These are phyloP conservation scores for Dryobota labecula DNA, from an alignment of 2,888 invertebrate species.

Conservation along the genomic window DNA sequence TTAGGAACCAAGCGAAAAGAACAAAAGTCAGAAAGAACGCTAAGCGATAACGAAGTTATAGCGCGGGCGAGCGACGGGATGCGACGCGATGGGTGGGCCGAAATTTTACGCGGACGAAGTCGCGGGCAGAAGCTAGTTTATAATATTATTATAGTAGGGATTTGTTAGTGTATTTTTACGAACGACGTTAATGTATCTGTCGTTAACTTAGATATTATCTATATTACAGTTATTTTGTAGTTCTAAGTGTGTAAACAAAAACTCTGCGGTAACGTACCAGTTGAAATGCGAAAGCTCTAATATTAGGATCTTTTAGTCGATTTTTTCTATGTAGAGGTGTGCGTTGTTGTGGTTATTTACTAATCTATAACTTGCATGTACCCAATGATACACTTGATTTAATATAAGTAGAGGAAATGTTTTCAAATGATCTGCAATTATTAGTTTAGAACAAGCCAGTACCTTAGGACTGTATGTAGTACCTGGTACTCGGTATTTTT, in stretches of 20 bases:
- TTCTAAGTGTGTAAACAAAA: conserved; percentile 10
- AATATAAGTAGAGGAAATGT: conserved; percentile 56
- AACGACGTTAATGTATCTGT: too few species aligned
- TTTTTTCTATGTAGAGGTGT: conserved; percentile 41
- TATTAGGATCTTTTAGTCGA: conserved; percentile 13
- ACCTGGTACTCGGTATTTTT: conserved; percentile 37
- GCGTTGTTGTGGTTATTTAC: conserved; percentile 42
- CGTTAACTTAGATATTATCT: too few species aligned
- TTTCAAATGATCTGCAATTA: conserved; percentile 65
- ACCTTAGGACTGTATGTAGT: conserved; percentile 12
- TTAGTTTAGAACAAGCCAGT: conserved; percentile 54
- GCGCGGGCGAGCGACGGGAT: too few species aligned
- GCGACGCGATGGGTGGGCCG: too few species aligned
- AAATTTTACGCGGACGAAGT: too few species aligned
- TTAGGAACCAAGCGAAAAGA: too few species aligned
- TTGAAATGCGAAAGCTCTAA: conserved; percentile 54
- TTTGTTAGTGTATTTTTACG: too few species aligned
- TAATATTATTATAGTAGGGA: too few species aligned
- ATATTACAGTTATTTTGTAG: conserved; percentile 1
- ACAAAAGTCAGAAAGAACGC: too few species aligned
- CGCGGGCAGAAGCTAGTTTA: too few species aligned
- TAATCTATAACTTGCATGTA: conserved; percentile 7
- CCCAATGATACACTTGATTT: conserved; percentile 28
- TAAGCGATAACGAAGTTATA: too few species aligned
- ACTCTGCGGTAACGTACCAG: conserved; percentile 41